Percentiles rank a stretch among this genome's conserved stretches.
phyloP scores from a whole-genome alignment of 2,113 vertebrate genomes.

The Carlito syrichta region DNA sequence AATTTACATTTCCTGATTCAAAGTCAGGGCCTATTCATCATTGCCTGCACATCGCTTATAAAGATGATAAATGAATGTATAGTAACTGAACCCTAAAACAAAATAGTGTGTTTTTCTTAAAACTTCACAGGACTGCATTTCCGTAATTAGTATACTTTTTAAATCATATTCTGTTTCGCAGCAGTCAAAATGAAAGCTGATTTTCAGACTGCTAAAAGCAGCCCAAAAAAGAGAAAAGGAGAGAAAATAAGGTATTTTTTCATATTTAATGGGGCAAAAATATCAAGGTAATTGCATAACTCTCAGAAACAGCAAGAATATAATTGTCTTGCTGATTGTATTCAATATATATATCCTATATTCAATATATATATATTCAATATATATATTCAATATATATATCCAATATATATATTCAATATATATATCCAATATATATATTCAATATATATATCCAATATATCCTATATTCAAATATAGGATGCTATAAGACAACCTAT shows the following conservation, averaged over 20 bases:
- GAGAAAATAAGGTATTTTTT: conserved; percentile 39
- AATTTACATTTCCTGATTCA: conserved; percentile 85
- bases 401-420: no score
- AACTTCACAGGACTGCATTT: conserved; percentile 80
- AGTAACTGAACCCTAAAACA: conserved; percentile 84
- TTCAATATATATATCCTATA: no score
- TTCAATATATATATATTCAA: no score
- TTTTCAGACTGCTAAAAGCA: conserved; percentile 67
- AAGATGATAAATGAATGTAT: conserved; percentile 86
- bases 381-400: no score
- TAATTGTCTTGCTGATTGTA: conserved; percentile 46
- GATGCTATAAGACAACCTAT: not conserved
- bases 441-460: no score
- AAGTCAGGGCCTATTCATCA: conserved; percentile 84
- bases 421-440: no score
- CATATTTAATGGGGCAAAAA: conserved; percentile 54
- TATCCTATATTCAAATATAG: conserved; percentile 46
- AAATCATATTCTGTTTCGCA: conserved; percentile 77
- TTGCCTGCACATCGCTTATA: conserved; percentile 80
- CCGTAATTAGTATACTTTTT: conserved; percentile 84
- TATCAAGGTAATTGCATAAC: conserved; percentile 36
- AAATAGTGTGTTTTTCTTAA: conserved; percentile 83
- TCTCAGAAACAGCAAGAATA: conserved; percentile 15
- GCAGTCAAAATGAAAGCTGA: conserved; percentile 79
- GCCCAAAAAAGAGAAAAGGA: not conserved